Percentiles rank a stretch among this genome's conserved stretches.
Evolutionary conservation across 1,140 invertebrate genomes (phyloP).

Genomic region (Forficula auricularia): DNA sequence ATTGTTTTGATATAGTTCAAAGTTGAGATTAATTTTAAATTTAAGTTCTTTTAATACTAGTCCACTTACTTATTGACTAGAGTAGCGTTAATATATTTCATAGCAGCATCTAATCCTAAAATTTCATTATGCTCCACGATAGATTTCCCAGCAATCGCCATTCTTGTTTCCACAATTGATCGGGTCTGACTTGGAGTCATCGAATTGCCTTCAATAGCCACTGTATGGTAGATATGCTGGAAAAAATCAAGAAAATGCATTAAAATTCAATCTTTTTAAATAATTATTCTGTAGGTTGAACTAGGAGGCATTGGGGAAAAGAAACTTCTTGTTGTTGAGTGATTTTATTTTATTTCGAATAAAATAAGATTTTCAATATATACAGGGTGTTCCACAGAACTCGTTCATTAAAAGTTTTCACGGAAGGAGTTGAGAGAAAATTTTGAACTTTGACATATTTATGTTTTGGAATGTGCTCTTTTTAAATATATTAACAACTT

Average conservation of each 20-base stretch:
- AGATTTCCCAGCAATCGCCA: conserved; percentile 85
- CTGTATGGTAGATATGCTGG: conserved; percentile 91
- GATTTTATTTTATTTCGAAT: no score
- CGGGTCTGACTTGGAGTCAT: conserved; percentile 86
- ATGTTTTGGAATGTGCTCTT: no score
- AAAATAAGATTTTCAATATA: no score
- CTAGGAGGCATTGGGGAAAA: neutral
- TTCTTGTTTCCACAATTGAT: conserved; percentile 79
- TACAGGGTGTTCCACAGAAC: no score
- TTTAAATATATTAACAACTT: no score
- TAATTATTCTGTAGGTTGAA: neutral
- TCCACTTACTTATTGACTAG: conserved; percentile 51
- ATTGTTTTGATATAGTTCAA: no score
- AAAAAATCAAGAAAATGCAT: conserved; percentile 7
- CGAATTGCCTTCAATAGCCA: conserved; percentile 94
- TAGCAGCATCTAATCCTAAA: conserved; percentile 78
- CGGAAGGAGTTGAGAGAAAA: no score
- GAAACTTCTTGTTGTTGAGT: no score
- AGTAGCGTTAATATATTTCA: conserved; percentile 90
- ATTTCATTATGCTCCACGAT: conserved; percentile 95
- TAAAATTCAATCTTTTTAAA: conserved; percentile 23
- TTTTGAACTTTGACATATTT: no score
- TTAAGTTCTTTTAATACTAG: no score
- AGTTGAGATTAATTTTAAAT: no score
- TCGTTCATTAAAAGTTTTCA: no score